A percentile compares a stretch with the other conserved stretches of the same genome.
These are phyloP conservation scores for Notolabrus celidotus DNA, from an alignment of 2,797 vertebrate species.

Conservation along the genomic window DNA sequence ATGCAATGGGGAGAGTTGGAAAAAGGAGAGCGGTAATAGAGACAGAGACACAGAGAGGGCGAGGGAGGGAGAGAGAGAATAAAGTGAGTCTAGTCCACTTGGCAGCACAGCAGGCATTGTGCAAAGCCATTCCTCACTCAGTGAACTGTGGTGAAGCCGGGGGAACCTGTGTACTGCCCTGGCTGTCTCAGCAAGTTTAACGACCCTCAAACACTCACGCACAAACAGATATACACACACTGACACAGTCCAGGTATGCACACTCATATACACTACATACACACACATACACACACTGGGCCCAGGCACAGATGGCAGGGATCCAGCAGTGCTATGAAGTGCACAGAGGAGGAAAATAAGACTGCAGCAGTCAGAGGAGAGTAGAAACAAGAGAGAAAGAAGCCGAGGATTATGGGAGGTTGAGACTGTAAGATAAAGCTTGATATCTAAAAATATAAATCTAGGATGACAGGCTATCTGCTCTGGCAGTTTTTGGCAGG, in stretches of 20 bases:
- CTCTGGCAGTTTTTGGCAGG: not conserved
- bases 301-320: slow-evolving; percentile 59
- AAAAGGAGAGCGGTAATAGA: slow-evolving; percentile 52
- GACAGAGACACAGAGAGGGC: slow-evolving; percentile 25
- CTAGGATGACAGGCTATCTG: not conserved
- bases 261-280: slow-evolving; percentile 7
- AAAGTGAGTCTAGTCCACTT: slow-evolving; percentile 64
- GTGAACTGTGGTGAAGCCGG: slow-evolving; percentile 70
- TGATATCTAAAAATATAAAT: slow-evolving; percentile 33
- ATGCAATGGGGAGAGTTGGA: slow-evolving; percentile 7
- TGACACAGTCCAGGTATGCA: slow-evolving; percentile 2
- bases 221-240: slow-evolving; percentile 5
- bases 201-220: slow-evolving; percentile 58
- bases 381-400: slow-evolving; percentile 12
- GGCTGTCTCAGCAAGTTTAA: slow-evolving; percentile 76
- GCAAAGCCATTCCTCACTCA: slow-evolving; percentile 74
- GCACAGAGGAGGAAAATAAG: slow-evolving; percentile 66
- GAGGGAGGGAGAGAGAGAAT: slow-evolving; percentile 18
- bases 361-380: slow-evolving; percentile 51
- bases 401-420: slow-evolving; percentile 38
- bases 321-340: slow-evolving; percentile 63
- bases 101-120: slow-evolving; percentile 67
- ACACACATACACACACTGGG: slow-evolving; percentile 3
- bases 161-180: slow-evolving; percentile 62
- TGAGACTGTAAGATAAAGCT: slow-evolving; percentile 28